These are phyloP conservation scores for Acanthornis magna DNA, from an alignment of 2,797 vertebrate genomes.

Conservation along the genomic window DNA sequence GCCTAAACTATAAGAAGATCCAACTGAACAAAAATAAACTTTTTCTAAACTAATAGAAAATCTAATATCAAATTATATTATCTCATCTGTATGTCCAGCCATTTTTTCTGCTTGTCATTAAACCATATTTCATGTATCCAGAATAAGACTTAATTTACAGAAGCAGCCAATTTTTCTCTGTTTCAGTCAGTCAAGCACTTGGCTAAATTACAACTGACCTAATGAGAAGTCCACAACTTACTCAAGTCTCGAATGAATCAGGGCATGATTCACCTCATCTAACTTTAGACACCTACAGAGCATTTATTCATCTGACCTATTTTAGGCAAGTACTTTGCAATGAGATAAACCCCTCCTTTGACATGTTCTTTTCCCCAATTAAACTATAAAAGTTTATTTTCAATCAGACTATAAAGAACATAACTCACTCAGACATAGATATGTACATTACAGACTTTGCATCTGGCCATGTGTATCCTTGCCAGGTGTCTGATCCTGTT, in stretches of 20 bases:
- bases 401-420: background rate
- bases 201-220: background rate
- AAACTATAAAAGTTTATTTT: background rate
- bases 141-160: background rate
- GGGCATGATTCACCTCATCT: background rate
- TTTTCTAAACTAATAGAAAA: background rate
- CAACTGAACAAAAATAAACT: background rate
- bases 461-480: background rate
- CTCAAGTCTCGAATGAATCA: background rate
- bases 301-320: background rate
- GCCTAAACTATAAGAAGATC: background rate
- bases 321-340: background rate
- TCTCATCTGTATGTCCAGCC: background rate
- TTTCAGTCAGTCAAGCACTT: background rate
- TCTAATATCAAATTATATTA: background rate
- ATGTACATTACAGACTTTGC: background rate
- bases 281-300: background rate
- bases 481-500: background rate
- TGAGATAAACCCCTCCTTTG: background rate
- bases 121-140: background rate
- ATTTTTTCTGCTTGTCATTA: background rate
- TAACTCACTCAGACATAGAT: background rate
- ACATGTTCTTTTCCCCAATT: background rate
- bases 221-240: background rate
- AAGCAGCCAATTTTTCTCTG: background rate